phyloP scores from a whole-genome alignment of 2,797 vertebrate genomes.

The Galagoides demidoff region DNA sequence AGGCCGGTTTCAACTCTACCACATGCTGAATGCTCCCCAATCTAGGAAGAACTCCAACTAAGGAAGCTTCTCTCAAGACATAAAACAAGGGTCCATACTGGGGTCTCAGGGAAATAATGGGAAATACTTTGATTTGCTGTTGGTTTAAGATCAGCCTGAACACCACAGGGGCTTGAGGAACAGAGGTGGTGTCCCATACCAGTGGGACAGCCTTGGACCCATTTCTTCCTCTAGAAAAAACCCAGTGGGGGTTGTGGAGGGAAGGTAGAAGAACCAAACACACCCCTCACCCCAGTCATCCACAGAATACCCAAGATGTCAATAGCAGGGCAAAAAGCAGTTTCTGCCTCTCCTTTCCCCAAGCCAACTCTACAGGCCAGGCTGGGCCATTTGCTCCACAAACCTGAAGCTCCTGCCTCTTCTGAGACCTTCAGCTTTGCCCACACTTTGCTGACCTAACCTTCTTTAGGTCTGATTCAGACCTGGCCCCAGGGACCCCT shows the following conservation, averaged over 20 bases:
- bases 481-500: not conserved
- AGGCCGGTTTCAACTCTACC: not conserved
- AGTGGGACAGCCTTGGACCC: not conserved
- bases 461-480: not conserved
- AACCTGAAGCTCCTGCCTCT: not conserved
- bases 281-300: not conserved
- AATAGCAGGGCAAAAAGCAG: not conserved
- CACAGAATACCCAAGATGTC: not conserved
- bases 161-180: not conserved
- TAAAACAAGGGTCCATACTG: not conserved
- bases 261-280: not conserved
- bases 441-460: not conserved
- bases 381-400: accelerated
- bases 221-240: not conserved
- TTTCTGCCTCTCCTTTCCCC: not conserved
- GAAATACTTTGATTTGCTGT: not conserved
- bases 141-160: too few relatives aligned
- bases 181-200: not conserved
- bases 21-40: not conserved
- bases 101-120: not conserved
- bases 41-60: not conserved
- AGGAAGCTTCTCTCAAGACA: not conserved
- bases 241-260: not conserved
- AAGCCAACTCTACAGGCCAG: not conserved
- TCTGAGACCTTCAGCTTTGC: not conserved